These are phyloP conservation scores for Prunella strophiata DNA, from an alignment of 2,797 vertebrate species.

Conservation along the genomic window DNA sequence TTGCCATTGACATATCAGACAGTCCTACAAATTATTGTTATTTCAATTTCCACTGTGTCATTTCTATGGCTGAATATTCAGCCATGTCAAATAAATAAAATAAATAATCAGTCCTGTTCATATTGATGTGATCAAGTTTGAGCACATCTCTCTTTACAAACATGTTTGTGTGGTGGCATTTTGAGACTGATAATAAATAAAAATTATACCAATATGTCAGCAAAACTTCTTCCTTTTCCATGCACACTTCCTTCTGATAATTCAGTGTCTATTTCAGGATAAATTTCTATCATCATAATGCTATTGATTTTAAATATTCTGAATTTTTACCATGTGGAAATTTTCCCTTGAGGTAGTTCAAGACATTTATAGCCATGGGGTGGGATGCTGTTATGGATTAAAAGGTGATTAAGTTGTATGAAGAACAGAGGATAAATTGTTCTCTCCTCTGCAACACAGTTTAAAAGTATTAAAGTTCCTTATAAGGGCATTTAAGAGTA, in stretches of 20 bases:
- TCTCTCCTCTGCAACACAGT: background rate
- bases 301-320: background rate
- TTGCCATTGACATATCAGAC: background rate
- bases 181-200: background rate
- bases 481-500: background rate
- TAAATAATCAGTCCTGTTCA: background rate
- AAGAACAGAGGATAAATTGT: background rate
- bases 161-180: background rate
- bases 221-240: background rate
- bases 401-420: background rate
- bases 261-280: background rate
- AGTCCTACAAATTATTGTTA: background rate
- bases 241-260: background rate
- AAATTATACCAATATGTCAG: background rate
- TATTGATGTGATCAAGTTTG: background rate
- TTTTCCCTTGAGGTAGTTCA: background rate
- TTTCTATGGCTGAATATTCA: background rate
- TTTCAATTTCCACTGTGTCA: background rate
- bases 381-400: background rate
- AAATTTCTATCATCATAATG: background rate
- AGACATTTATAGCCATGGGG: background rate
- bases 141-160: background rate
- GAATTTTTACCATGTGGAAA: background rate
- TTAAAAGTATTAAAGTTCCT: background rate
- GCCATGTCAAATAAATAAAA: background rate